These are phyloP conservation scores for Trichogramma dendrolimi DNA, from an alignment of 2,888 invertebrate genomes.

Conservation along the genomic window DNA sequence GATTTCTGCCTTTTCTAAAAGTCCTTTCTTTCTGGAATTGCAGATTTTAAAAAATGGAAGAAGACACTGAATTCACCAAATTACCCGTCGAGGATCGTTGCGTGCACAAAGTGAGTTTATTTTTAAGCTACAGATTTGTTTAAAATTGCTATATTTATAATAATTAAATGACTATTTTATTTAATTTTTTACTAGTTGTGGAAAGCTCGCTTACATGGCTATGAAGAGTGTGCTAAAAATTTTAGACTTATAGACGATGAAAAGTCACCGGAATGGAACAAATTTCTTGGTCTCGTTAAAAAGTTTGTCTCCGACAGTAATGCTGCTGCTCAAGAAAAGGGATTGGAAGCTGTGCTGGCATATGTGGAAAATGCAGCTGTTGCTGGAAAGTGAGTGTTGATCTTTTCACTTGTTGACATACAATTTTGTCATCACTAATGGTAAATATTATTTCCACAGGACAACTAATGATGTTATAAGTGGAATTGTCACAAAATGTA, in stretches of 20 bases:
- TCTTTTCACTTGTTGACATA: conserved; percentile 3
- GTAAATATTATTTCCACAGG: conserved; percentile 44
- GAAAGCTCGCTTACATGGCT: conserved; percentile 92
- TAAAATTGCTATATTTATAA: background rate
- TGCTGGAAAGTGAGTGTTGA: conserved; percentile 67
- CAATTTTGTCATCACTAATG: background rate
- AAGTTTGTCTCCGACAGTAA: conserved; percentile 93
- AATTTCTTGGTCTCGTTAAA: conserved; percentile 84
- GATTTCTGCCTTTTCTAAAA: too few relatives aligned
- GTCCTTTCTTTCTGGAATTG: background rate
- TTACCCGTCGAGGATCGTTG: conserved; percentile 85
- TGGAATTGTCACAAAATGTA: conserved; percentile 86
- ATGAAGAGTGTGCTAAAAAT: conserved; percentile 86
- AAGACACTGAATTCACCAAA: conserved; percentile 84
- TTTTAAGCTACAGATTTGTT: background rate
- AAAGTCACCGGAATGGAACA: conserved; percentile 89
- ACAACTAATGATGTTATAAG: conserved; percentile 85
- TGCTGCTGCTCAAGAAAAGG: conserved; percentile 93
- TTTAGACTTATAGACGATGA: conserved; percentile 87
- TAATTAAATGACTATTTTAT: background rate
- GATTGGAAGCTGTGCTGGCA: conserved; percentile 83
- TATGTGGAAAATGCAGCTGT: conserved; percentile 87
- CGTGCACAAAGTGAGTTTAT: conserved; percentile 71
- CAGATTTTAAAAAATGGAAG: conserved; percentile 61
- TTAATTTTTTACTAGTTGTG: conserved; percentile 60